Conservation (phyloP, 2,888 invertebrate genomes). For the Pardosa pseudoannulata region DNA sequence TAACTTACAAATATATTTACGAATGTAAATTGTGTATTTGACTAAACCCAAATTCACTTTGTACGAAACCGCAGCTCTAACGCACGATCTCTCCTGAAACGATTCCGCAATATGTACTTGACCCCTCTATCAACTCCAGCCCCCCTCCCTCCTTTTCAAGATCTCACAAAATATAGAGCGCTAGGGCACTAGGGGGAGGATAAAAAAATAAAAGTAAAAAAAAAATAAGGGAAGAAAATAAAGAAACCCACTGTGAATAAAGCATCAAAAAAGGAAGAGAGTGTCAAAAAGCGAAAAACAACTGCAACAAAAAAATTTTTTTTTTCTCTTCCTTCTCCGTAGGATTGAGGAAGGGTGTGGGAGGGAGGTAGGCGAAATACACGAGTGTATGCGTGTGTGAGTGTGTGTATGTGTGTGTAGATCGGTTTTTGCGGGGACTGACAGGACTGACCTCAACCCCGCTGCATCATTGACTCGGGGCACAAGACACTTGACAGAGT, state of each 20-base stretch:
- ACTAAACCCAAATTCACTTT: constrained; percentile 19
- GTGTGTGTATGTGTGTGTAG: constrained; percentile 39
- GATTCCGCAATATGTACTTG: neutral
- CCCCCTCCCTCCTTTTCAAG: constrained; percentile 10
- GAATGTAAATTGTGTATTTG: constrained; percentile 10
- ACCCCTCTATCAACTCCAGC: neutral
- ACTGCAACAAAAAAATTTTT: constrained; percentile 25
- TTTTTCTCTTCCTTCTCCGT: too few relatives aligned
- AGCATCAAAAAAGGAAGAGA: constrained; percentile 64
- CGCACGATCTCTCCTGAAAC: neutral
- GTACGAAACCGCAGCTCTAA: constrained; percentile 9
- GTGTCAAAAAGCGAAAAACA: constrained; percentile 71
- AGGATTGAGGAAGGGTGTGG: constrained; percentile 18
- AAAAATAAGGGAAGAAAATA: neutral
- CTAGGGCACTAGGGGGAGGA: constrained; percentile 28
- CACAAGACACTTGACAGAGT: constrained; percentile 71
- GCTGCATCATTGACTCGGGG: constrained; percentile 71
- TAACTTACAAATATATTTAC: constrained; percentile 11
- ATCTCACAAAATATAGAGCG: constrained; percentile 39
- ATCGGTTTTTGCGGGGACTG: constrained; percentile 58
- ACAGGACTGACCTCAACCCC: constrained; percentile 64
- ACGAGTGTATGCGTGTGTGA: constrained; percentile 20
- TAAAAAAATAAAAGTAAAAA: neutral
- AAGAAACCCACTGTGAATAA: constrained; percentile 69
- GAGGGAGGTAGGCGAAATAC: neutral